Evolutionary conservation across 2,888 invertebrate species (phyloP).

Genomic region (Didymodactylos carnosus): DNA sequence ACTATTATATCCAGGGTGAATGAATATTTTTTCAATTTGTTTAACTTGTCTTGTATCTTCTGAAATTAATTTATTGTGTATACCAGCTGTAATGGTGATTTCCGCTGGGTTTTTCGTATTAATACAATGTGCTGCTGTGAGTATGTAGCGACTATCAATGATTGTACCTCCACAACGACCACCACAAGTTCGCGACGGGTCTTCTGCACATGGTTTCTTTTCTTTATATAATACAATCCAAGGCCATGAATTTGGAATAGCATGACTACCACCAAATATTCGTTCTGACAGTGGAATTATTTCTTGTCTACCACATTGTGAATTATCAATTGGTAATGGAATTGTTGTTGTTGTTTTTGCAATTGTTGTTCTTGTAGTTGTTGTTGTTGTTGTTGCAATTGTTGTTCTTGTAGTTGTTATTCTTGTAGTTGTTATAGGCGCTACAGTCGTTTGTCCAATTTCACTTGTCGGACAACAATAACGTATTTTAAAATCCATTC

Average conservation of each 20-base stretch:
- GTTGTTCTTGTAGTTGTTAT: too few relatives aligned
- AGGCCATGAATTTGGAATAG: neutral
- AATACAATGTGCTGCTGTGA: neutral
- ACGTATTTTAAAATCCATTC: neutral
- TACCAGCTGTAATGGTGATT: neutral
- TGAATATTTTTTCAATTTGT: neutral
- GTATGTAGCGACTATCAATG: neutral
- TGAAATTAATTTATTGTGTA: neutral
- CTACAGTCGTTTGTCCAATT: neutral
- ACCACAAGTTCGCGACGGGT: neutral
- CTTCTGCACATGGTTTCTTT: neutral
- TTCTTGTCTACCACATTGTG: neutral
- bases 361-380: too few relatives aligned
- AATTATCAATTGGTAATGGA: neutral
- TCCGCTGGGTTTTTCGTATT: neutral
- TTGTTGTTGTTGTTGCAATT: too few relatives aligned
- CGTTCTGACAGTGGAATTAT: neutral
- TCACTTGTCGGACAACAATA: neutral
- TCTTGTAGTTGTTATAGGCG: too few relatives aligned
- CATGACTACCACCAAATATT: neutral
- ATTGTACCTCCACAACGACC: neutral
- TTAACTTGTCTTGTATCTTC: neutral
- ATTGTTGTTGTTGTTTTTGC: neutral
- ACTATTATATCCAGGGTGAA: neutral
- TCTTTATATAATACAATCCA: neutral